Evolutionary conservation across 23 tunicate species (phyloP).

Genomic region (Oikopleura vanhoeffeni): DNA sequence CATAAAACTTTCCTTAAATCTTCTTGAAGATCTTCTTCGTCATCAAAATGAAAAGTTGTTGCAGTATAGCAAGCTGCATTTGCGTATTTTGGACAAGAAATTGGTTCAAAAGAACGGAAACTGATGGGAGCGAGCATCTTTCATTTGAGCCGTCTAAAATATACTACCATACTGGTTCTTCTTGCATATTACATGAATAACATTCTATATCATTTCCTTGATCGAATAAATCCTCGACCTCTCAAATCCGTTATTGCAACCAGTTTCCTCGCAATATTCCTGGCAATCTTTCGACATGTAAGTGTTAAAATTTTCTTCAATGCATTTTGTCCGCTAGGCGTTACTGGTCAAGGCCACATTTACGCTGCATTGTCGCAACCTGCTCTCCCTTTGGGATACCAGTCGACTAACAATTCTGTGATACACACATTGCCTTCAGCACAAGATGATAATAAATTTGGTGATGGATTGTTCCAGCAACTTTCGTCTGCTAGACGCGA

Average conservation of each 20-base stretch:
- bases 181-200: background rate
- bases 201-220: background rate
- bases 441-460: background rate
- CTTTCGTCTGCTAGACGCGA: background rate
- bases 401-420: background rate
- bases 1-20: too few relatives aligned
- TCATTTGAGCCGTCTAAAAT: background rate
- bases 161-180: background rate
- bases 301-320: background rate
- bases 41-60: background rate
- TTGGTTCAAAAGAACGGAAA: background rate
- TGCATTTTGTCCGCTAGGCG: background rate
- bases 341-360: background rate
- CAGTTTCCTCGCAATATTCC: background rate
- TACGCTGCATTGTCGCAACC: background rate
- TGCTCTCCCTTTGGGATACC: background rate
- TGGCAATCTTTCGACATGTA: background rate
- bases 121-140: background rate
- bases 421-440: background rate
- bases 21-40: too few relatives aligned
- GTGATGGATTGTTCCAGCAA: background rate
- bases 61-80: background rate
- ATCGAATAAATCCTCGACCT: background rate
- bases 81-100: background rate
- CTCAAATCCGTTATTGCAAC: background rate